phyloP scores from a whole-genome alignment of 2,888 invertebrate genomes.

The Cephalotes varians region DNA sequence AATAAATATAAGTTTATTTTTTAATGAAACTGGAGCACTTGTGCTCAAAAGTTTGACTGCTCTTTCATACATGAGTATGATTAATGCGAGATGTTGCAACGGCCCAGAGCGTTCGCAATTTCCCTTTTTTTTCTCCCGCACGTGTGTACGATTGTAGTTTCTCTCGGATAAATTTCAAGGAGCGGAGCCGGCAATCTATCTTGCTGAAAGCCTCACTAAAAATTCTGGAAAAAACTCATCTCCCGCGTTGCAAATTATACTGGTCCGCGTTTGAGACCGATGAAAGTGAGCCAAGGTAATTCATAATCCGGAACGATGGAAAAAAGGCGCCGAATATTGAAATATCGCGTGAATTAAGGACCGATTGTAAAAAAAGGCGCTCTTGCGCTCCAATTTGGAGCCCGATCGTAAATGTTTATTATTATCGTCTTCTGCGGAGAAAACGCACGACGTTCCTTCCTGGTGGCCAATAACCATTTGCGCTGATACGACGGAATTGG shows the following conservation, averaged over 20 bases:
- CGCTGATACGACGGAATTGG: conserved; percentile 62
- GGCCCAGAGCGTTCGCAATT: not conserved
- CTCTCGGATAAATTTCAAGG: conserved; percentile 13
- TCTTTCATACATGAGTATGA: not conserved
- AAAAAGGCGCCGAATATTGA: conserved; percentile 27
- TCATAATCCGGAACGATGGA: conserved; percentile 8
- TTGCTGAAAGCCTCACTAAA: conserved; percentile 6
- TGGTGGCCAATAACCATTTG: conserved; percentile 56
- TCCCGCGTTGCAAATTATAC: conserved; percentile 27
- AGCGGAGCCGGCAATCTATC: conserved; percentile 14
- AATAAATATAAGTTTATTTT: not conserved
- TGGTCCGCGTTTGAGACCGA: not conserved
- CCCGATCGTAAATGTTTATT: conserved; percentile 51
- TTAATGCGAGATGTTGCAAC: conserved; percentile 12
- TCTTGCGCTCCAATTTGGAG: conserved; percentile 32
- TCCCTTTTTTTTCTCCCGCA: not conserved
- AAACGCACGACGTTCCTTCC: conserved; percentile 55
- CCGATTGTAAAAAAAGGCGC: conserved; percentile 14
- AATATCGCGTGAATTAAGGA: conserved; percentile 27
- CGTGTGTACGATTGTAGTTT: not conserved
- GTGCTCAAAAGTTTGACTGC: not conserved
- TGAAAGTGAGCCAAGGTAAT: not conserved
- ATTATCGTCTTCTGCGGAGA: conserved; percentile 54
- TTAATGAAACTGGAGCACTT: conserved; percentile 2
- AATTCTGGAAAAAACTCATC: conserved; percentile 25